Evolutionary conservation across 2,113 vertebrate species (phyloP).

Genomic region (Entelurus aequoreus): DNA sequence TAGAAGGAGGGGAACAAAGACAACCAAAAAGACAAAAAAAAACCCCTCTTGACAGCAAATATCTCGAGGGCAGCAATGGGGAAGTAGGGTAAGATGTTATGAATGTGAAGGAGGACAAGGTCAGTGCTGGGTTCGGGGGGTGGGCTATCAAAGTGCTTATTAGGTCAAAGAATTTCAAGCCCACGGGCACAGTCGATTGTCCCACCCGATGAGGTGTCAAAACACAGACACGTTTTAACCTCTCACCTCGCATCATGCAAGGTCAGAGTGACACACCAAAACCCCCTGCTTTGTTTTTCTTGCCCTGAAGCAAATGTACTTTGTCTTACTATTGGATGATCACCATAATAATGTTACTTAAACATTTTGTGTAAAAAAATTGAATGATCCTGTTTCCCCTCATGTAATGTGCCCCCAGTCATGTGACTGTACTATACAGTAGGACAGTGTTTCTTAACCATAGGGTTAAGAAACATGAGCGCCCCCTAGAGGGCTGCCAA

Average conservation of each 20-base stretch:
- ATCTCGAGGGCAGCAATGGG: constrained; percentile 24
- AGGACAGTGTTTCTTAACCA: too few species aligned
- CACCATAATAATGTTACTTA: too few species aligned
- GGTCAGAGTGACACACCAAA: constrained; percentile 34
- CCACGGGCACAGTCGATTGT: constrained; percentile 48
- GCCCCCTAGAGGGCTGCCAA: too few species aligned
- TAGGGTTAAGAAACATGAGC: too few species aligned
- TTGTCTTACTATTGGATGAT: neutral
- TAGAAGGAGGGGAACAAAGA: constrained; percentile 9
- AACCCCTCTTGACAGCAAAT: constrained; percentile 35
- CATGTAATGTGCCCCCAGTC: too few species aligned
- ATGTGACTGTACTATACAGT: too few species aligned
- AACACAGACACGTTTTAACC: constrained; percentile 43
- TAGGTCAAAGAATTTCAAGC: constrained; percentile 56
- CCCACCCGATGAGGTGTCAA: constrained; percentile 47
- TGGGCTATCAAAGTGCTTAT: constrained; percentile 51
- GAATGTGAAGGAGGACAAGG: constrained; percentile 31
- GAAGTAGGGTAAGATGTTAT: constrained; percentile 22
- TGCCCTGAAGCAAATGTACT: constrained; percentile 34
- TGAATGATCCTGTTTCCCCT: too few species aligned
- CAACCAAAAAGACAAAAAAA: constrained; percentile 10
- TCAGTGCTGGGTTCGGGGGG: constrained; percentile 12
- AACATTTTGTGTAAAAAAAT: too few species aligned
- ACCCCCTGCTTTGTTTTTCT: constrained; percentile 28
- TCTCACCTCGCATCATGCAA: constrained; percentile 43